phyloP scores from a whole-genome alignment of 1,140 invertebrate species.

The Dendroctonus ponderosae region DNA sequence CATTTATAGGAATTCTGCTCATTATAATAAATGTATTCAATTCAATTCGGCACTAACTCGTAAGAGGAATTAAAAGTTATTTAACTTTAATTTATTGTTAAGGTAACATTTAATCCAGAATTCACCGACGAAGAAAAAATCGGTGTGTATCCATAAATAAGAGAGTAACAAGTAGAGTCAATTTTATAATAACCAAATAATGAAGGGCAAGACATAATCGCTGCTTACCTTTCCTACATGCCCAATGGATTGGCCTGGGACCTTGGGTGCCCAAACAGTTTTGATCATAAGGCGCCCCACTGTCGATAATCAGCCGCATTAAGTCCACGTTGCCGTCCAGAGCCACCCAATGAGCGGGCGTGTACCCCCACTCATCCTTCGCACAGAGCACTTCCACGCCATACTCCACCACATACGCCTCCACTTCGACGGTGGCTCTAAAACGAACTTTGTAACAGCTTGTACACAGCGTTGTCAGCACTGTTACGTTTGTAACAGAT shows the following conservation, averaged over 20 bases:
- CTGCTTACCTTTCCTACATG: conserved; percentile 61
- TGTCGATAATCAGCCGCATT: conserved; percentile 80
- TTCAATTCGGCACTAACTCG: too few relatives aligned
- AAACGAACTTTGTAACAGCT: conserved; percentile 60
- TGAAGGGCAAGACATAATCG: too few relatives aligned
- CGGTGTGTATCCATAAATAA: too few relatives aligned
- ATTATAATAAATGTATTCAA: too few relatives aligned
- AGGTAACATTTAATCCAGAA: too few relatives aligned
- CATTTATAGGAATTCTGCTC: neutral
- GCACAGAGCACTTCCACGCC: conserved; percentile 69
- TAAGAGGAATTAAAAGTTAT: too few relatives aligned
- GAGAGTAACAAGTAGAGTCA: too few relatives aligned
- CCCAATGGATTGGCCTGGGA: conserved; percentile 89
- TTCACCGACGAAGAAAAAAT: too few relatives aligned
- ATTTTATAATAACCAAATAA: too few relatives aligned
- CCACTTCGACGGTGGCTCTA: conserved; percentile 58
- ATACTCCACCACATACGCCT: conserved; percentile 73
- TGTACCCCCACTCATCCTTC: conserved; percentile 87
- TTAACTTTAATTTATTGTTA: too few relatives aligned
- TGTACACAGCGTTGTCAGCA: neutral
- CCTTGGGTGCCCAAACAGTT: conserved; percentile 85
- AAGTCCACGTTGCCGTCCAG: conserved; percentile 82
- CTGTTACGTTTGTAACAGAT: neutral
- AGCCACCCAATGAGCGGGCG: conserved; percentile 88
- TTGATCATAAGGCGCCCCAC: conserved; percentile 77